Evolutionary conservation across 2,113 vertebrate genomes (phyloP), one percentile per base, ranked within the genome.

Genomic region (Gavialis gangeticus): DNA sequence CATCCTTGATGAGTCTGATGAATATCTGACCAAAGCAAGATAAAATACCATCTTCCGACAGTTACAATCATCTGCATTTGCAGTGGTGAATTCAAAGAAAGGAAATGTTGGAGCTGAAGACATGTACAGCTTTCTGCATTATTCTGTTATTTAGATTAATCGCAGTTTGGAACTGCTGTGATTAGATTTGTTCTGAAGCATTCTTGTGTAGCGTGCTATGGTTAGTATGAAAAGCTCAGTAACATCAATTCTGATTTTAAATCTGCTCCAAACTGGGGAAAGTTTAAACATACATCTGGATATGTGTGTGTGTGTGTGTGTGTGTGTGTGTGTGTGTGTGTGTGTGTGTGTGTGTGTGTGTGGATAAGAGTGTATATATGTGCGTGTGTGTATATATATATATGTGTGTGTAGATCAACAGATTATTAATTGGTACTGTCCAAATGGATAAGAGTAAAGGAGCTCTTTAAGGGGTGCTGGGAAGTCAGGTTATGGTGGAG

Each of bases 361-460:
- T 46, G 46, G 34, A 34, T 34, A 34, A 34, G 34, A 34, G 34
- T 34, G 34, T 34, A 34, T 34, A 34, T 34, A 34, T 46, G 46
- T 46, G 37, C 6, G 37, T 46, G 37, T 46, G 30, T 30, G n/a
- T 34, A 8, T 30, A 15, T 46, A 46, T 46, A 46, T 30, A 15
- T 46, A 46, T 46, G 9, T 46, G 46, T 46, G 9, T 46, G 8
- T 46, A 7, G 46, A 46, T 46, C 46, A 46, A 46, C 46, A 46
- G 46, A 46, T 46, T 46, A 46, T 46, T 46, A 46, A 46, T 46
- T 46, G 46, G 46, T 46, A 46, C 46, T 46, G 46, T 46, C 46
- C 46, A 46, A 46, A 56, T 12, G 57, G 76, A n/a, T 80, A 69
- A 88, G 90, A 85, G 64, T 87, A 88, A 94, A 85, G 93, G 58